Percentiles rank a stretch among this genome's conserved stretches.
Evolutionary conservation across 2,113 vertebrate genomes (phyloP).

Genomic region (Hemiscyllium ocellatum): DNA sequence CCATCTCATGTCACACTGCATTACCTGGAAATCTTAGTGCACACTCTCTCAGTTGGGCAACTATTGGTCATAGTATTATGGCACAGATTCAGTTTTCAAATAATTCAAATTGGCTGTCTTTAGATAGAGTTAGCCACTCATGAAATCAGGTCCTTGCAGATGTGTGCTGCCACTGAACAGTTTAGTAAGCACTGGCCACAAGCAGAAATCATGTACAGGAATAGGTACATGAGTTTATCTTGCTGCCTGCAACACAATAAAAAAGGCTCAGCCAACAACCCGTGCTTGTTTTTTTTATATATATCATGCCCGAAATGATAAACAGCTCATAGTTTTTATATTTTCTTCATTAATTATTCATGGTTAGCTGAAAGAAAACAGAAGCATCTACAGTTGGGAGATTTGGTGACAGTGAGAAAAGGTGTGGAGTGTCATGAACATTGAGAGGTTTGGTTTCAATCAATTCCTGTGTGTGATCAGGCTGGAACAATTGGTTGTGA

Average conservation of each 20-base stretch:
- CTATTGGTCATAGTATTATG: no score
- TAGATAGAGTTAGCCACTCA: background rate
- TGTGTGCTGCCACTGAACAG: no score
- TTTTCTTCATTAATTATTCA: no score
- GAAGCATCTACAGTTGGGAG: background rate
- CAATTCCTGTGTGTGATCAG: background rate
- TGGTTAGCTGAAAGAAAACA: background rate
- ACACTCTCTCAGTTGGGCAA: no score
- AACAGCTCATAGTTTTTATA: background rate
- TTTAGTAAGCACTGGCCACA: no score
- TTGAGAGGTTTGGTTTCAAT: background rate
- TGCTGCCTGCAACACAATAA: background rate
- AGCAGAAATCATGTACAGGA: background rate
- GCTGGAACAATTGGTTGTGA: background rate
- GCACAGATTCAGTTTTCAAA: no score
- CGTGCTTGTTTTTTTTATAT: background rate
- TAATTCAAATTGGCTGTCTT: no score
- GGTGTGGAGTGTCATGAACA: background rate
- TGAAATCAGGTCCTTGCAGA: no score
- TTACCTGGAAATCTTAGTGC: no score
- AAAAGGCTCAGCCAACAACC: background rate
- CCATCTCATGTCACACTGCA: no score
- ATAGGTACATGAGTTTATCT: background rate
- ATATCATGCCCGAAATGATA: background rate
- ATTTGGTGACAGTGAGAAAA: background rate